Base-by-base conservation (phyloP, 2,113 vertebrate genomes). In the Conger conger region DNA sequence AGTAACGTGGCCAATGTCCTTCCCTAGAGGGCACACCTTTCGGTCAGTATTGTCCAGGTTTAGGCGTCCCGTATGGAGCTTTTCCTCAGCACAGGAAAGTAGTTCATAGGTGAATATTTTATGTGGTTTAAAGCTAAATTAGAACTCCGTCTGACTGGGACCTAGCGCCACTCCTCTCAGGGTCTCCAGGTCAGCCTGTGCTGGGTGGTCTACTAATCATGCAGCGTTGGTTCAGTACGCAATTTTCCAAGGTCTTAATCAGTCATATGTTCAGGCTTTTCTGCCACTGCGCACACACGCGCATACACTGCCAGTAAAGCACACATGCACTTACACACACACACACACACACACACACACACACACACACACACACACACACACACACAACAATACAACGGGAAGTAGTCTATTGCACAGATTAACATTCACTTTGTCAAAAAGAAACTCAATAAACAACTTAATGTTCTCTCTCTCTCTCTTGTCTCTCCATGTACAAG, bases 401-500 rank as follows among this genome's bases (percentile, higher is more conserved):
- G 57, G 23, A 16, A 78, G 37, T 30, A 50, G 11, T 78, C n/a
- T 68, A n/a, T 33, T 36, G 3, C 78, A 13, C 37, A 84, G 2
- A 85, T 82, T 79, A 85, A 84, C 33, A 82, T 86, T 82, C 68
- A 77, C 63, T 50, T 36, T 37, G 68, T 45, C 73, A 6, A 6
- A 6, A 6, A 82, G 13, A 8, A 73, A 86, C 53, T 54, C 84
- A 85, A 87, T 91, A 90, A 87, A 87, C 92, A 86, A 92, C 90
- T 90, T 92, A 91, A 91, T 87, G 90, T 92, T 93, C 92, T 91
- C 82, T 81, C 73, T 87, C 45, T 35, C 84, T 82, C 45, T 13
- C 45, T 50, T 13, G 88, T 89, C 83, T 54, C 85, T 93, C 91
- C 91, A 90, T 92, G 90, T 93, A 91, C 91, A 27, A 82, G 50